These are phyloP conservation scores for Drosophila novamexicana DNA, from an alignment of 1,140 invertebrate species.

Conservation along the genomic window DNA sequence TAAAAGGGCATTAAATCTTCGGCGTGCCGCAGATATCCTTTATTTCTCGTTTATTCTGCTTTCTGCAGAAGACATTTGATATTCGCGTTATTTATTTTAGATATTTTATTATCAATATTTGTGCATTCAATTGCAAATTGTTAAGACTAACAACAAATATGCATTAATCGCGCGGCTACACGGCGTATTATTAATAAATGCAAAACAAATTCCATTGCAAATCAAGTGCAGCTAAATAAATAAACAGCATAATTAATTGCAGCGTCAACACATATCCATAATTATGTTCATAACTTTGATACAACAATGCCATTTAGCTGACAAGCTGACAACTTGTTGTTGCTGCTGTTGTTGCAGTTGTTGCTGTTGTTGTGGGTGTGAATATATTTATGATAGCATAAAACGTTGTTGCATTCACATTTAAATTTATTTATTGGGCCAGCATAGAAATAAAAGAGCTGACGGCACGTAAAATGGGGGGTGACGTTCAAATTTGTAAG, in stretches of 20 bases:
- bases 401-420: constrained; percentile 57
- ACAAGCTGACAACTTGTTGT: constrained; percentile 44
- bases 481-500: constrained; percentile 37
- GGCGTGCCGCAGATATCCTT: too few species aligned
- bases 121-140: constrained; percentile 36
- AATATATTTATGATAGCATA: constrained; percentile 65
- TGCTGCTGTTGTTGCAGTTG: constrained; percentile 19
- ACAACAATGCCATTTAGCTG: constrained; percentile 44
- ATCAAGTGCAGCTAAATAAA: constrained; percentile 16
- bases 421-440: constrained; percentile 68
- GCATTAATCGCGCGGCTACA: neutral
- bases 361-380: constrained; percentile 30
- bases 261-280: constrained; percentile 45
- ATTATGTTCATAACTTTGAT: constrained; percentile 54
- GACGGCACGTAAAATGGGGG: constrained; percentile 45
- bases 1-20: too few species aligned
- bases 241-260: constrained; percentile 49
- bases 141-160: constrained; percentile 24
- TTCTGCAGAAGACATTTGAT: too few species aligned
- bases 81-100: too few species aligned
- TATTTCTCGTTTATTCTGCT: too few species aligned
- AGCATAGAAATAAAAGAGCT: constrained; percentile 30
- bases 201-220: constrained; percentile 30
- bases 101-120: neutral
- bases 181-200: constrained; percentile 2